phyloP scores from a whole-genome alignment of 23 tunicate genomes.

The Oikopleura albicans region DNA sequence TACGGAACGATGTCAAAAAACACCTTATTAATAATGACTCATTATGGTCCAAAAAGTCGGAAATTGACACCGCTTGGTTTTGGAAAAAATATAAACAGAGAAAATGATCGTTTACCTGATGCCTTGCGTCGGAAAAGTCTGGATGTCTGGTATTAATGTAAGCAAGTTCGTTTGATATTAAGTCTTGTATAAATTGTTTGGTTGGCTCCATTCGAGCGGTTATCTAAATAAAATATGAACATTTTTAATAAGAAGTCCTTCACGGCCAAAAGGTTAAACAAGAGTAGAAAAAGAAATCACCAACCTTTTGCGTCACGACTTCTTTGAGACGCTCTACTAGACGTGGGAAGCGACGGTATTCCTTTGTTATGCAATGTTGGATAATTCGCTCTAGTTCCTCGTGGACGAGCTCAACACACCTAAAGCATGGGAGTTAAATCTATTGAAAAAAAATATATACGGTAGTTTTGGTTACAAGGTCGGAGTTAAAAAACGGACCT shows the following conservation, averaged over 20 bases:
- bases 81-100: no score
- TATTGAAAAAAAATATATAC: neutral
- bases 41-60: no score
- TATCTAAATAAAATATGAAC: constrained; percentile 2
- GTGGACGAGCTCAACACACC: constrained; percentile 86
- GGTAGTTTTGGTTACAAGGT: no score
- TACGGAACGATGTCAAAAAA: neutral
- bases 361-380: constrained; percentile 30
- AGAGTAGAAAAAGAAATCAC: neutral
- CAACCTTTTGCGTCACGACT: neutral
- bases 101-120: neutral
- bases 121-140: constrained; percentile 43
- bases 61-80: no score
- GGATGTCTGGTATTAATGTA: constrained; percentile 94
- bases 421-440: constrained; percentile 1
- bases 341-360: constrained; percentile 22
- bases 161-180: constrained; percentile 67
- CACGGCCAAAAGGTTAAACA: neutral
- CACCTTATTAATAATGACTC: no score
- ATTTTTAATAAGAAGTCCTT: neutral
- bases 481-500: no score
- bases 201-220: constrained; percentile 14
- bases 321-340: neutral
- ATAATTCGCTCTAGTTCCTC: constrained; percentile 75
- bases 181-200: constrained; percentile 18